A percentile compares a stretch with the other conserved stretches of the same genome.
phyloP scores from a whole-genome alignment of 2,888 invertebrate genomes.

The Tipula unca region DNA sequence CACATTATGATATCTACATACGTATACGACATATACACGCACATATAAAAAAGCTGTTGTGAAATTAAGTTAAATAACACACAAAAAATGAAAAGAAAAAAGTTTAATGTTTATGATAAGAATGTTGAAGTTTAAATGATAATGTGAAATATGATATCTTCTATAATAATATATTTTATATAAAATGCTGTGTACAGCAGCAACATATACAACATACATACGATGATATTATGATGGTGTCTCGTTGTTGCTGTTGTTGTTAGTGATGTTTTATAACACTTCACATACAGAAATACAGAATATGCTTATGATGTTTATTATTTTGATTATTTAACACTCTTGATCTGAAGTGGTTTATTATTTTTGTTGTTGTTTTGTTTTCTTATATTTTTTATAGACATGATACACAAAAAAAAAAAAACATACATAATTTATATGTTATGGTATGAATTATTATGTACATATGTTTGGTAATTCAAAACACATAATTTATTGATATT shows the following conservation, averaged over 20 bases:
- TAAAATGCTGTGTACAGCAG: neutral
- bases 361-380: neutral
- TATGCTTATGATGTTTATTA: neutral
- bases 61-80: neutral
- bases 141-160: neutral
- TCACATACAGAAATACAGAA: neutral
- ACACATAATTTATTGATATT: neutral
- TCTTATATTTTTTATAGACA: neutral
- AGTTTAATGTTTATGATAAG: constrained; percentile 14
- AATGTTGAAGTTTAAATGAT: constrained; percentile 14
- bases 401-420: neutral
- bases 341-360: neutral
- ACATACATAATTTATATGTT: neutral
- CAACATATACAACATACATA: neutral
- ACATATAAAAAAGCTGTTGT: neutral
- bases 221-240: neutral
- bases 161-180: too few species aligned
- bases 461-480: neutral
- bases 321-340: neutral
- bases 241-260: neutral
- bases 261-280: neutral
- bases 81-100: neutral
- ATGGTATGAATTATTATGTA: neutral
- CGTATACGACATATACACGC: neutral
- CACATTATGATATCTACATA: neutral